Evolutionary conservation across 2,113 vertebrate genomes (phyloP).

Genomic region (Kryptolebias marmoratus): DNA sequence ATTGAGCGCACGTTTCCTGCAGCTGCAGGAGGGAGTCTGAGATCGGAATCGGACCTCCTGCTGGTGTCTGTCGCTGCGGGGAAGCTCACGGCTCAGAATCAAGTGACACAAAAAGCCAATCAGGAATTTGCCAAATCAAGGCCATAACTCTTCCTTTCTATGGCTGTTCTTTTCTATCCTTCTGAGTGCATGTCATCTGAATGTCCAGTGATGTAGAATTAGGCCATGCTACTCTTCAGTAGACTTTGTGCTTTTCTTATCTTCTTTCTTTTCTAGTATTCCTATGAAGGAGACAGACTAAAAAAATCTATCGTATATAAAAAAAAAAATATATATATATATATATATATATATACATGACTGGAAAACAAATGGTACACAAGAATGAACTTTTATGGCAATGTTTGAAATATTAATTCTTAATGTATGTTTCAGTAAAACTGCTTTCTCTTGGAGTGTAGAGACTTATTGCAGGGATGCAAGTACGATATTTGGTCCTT

Average conservation of each 20-base stretch:
- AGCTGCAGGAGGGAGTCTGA: neutral
- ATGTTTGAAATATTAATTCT: conserved; percentile 83
- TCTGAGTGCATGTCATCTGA: conserved; percentile 85
- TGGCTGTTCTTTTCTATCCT: conserved; percentile 72
- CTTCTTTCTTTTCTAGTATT: conserved; percentile 80
- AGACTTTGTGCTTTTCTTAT: conserved; percentile 81
- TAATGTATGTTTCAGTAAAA: conserved; percentile 84
- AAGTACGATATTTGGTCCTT: conserved; percentile 83
- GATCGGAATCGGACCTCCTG: conserved; percentile 5
- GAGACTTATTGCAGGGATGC: conserved; percentile 82
- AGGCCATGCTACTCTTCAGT: conserved; percentile 83
- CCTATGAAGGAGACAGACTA: conserved; percentile 71
- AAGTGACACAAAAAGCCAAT: conserved; percentile 36
- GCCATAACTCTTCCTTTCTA: conserved; percentile 64
- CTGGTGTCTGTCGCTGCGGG: conserved; percentile 11
- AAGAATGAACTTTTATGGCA: conserved; percentile 82
- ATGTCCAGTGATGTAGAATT: conserved; percentile 84
- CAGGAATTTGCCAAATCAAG: conserved; percentile 55
- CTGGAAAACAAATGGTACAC: conserved; percentile 65
- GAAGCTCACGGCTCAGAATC: conserved; percentile 23
- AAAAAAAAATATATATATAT: conserved; percentile 45
- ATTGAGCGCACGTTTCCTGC: conserved; percentile 24
- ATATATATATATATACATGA: conserved; percentile 66
- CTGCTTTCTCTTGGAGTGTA: conserved; percentile 80
- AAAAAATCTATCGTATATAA: conserved; percentile 65